These are phyloP conservation scores for Meloe dianella DNA, from an alignment of 2,888 invertebrate species.

Conservation along the genomic window DNA sequence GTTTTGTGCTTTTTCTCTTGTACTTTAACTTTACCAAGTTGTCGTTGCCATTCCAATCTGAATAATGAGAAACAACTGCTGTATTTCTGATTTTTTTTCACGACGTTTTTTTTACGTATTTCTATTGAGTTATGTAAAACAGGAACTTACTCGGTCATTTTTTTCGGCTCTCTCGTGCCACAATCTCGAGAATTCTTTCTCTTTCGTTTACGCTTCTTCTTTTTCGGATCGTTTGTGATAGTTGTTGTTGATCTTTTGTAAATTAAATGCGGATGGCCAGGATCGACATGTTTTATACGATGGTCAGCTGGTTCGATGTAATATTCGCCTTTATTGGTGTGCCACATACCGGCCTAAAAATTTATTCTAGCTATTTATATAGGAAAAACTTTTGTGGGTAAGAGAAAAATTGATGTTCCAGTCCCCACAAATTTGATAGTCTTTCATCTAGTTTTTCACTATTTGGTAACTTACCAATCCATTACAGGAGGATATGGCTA, in stretches of 20 bases:
- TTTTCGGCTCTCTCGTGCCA: constrained; percentile 64
- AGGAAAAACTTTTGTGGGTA: no score
- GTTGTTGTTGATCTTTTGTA: constrained; percentile 72
- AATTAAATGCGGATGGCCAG: constrained; percentile 71
- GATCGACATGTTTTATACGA: constrained; percentile 50
- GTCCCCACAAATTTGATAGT: neutral
- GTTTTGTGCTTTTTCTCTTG: constrained; percentile 57
- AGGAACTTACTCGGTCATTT: constrained; percentile 58
- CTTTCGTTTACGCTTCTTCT: constrained; percentile 60
- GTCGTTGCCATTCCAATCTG: constrained; percentile 67
- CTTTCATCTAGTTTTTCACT: neutral
- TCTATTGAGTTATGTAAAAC: constrained; percentile 10
- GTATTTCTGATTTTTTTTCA: neutral
- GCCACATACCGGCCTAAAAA: constrained; percentile 71
- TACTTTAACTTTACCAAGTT: constrained; percentile 61
- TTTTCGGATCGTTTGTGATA: constrained; percentile 52
- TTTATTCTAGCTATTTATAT: no score
- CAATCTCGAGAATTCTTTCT: constrained; percentile 64
- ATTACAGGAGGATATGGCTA: constrained; percentile 81
- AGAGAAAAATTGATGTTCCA: no score
- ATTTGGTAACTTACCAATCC: constrained; percentile 73
- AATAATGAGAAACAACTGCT: constrained; percentile 29
- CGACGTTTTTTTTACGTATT: neutral
- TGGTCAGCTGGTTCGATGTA: constrained; percentile 75
- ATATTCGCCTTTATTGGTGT: constrained; percentile 71